Evolutionary conservation across 2,888 invertebrate species (phyloP).

Genomic region (Neoscelio sp.): DNA sequence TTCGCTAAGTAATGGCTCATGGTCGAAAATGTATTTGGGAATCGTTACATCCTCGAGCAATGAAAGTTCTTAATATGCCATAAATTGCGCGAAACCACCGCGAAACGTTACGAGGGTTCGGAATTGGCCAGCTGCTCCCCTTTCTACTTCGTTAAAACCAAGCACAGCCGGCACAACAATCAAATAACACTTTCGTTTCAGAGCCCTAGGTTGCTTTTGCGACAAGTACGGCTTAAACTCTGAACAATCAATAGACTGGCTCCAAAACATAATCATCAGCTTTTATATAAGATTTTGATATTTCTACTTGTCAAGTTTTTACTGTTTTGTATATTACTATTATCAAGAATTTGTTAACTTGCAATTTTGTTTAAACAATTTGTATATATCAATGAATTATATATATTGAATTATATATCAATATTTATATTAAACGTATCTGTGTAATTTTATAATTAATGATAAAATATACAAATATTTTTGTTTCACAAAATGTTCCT

Average conservation of each 20-base stretch:
- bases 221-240: conserved; percentile 17
- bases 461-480: too few relatives aligned
- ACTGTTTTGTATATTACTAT: too few relatives aligned
- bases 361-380: too few relatives aligned
- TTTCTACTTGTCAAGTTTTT: neutral
- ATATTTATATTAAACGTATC: too few relatives aligned
- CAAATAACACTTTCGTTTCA: conserved; percentile 47
- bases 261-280: conserved; percentile 14
- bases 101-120: conserved; percentile 45
- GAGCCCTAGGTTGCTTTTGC: conserved; percentile 30
- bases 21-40: conserved; percentile 8
- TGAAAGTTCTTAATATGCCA: conserved; percentile 30
- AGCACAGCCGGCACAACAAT: conserved; percentile 54
- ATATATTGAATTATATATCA: too few relatives aligned
- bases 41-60: conserved; percentile 4
- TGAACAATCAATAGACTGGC: conserved; percentile 31
- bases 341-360: too few relatives aligned
- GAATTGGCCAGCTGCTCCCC: conserved; percentile 60
- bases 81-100: conserved; percentile 50
- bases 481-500: too few relatives aligned
- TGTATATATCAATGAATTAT: too few relatives aligned
- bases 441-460: too few relatives aligned
- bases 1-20: too few relatives aligned
- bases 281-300: conserved; percentile 3
- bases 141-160: conserved; percentile 50